phyloP scores from a whole-genome alignment of 2,888 invertebrate genomes.

The Oligia latruncula region DNA sequence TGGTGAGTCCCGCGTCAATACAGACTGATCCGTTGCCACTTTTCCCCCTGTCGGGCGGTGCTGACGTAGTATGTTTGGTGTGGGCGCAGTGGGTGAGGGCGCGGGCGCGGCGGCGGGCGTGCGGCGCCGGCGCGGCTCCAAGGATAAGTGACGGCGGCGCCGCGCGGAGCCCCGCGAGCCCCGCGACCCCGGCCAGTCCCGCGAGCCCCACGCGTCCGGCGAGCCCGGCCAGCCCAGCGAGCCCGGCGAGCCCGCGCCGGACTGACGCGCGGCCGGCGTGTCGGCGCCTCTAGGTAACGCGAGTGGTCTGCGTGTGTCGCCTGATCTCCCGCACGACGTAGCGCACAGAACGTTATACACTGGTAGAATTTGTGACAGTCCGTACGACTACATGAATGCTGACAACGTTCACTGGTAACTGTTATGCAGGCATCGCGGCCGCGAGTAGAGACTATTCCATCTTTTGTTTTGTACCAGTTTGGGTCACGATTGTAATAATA shows the following conservation, averaged over 20 bases:
- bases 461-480: conserved; percentile 54
- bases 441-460: conserved; percentile 15
- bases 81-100: conserved; percentile 80
- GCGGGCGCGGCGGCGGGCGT: conserved; percentile 73
- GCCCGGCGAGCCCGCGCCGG: conserved; percentile 59
- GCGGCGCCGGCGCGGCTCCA: conserved; percentile 91
- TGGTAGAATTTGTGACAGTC: conserved; percentile 42
- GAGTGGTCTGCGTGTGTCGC: conserved; percentile 24
- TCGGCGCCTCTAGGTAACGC: conserved; percentile 34
- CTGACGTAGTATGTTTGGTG: conserved; percentile 43
- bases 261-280: conserved; percentile 58
- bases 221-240: conserved; percentile 49
- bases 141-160: conserved; percentile 93
- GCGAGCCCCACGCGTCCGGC: conserved; percentile 55
- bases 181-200: conserved; percentile 22
- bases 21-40: conserved; percentile 38
- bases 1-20: conserved; percentile 85
- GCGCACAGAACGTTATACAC: conserved; percentile 42
- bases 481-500: conserved; percentile 54
- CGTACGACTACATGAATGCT: conserved; percentile 25
- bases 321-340: conserved; percentile 18
- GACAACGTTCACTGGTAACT: conserved; percentile 33
- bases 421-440: conserved; percentile 18
- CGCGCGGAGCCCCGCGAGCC: conserved; percentile 64
- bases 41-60: conserved; percentile 24